Conservation (phyloP, 2,113 vertebrate species). For the Hippocampus comes region DNA sequence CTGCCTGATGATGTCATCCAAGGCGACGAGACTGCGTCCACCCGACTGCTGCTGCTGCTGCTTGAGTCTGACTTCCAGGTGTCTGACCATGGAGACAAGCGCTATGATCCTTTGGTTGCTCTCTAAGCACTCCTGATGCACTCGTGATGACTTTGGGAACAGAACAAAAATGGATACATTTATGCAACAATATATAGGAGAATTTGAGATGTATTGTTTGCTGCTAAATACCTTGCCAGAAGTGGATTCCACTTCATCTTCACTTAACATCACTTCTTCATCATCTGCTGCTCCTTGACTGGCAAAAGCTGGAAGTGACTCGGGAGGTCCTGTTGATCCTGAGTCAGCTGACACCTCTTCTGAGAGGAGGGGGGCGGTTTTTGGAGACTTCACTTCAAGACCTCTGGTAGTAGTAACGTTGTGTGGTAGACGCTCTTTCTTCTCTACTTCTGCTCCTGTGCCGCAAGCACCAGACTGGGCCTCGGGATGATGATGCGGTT, state of each 20-base stretch:
- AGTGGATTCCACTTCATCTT: slow-evolving; percentile 13
- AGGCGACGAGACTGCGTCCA: slow-evolving; percentile 65
- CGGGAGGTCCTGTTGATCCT: slow-evolving; percentile 20
- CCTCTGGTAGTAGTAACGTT: neutral
- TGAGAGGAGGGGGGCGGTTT: slow-evolving; percentile 6
- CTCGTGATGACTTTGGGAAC: slow-evolving; percentile 70
- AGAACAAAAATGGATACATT: neutral
- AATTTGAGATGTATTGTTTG: neutral
- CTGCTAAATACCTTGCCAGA: slow-evolving; percentile 51
- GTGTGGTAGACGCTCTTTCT: slow-evolving; percentile 11
- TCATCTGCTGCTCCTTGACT: slow-evolving; percentile 40
- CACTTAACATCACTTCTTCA: neutral
- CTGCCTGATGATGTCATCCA: slow-evolving; percentile 79
- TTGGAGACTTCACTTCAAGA: slow-evolving; percentile 20
- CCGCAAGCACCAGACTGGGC: neutral
- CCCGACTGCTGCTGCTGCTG: slow-evolving; percentile 75
- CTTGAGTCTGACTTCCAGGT: slow-evolving; percentile 85
- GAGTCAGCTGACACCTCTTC: slow-evolving; percentile 36
- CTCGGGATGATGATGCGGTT: neutral
- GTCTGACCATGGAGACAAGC: slow-evolving; percentile 84
- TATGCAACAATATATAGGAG: neutral
- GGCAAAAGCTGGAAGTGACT: slow-evolving; percentile 35
- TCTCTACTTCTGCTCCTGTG: slow-evolving; percentile 22
- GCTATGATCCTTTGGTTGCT: slow-evolving; percentile 83
- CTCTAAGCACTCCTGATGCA: slow-evolving; percentile 84